Conservation (phyloP, 2,113 vertebrate species). For the Elephas maximus region DNA sequence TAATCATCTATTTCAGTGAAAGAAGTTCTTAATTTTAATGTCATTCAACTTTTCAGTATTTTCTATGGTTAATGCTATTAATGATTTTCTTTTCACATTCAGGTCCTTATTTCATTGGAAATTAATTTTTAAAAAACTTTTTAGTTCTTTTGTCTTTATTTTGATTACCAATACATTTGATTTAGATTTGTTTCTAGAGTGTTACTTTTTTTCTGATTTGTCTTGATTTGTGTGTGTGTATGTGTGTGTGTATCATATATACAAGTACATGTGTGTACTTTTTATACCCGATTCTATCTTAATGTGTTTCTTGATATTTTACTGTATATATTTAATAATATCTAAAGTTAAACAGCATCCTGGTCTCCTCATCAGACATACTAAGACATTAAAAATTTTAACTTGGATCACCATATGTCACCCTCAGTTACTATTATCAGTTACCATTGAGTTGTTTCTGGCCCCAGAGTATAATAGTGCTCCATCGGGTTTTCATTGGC, state of each 20-base stretch:
- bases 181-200: background rate
- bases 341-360: background rate
- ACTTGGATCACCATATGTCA: background rate
- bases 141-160: background rate
- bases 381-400: background rate
- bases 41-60: no score
- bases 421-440: background rate
- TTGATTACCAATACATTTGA: background rate
- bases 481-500: no score
- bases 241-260: background rate
- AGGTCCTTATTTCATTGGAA: background rate
- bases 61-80: no score
- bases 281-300: background rate
- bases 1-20: no score
- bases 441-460: no score
- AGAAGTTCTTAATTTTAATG: no score
- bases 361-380: background rate
- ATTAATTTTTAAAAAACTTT: background rate
- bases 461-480: no score
- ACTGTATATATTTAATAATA: background rate
- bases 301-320: background rate
- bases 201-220: background rate
- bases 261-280: background rate
- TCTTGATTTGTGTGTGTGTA: background rate
- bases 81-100: background rate